These are phyloP conservation scores for Trissolcus basalis DNA, from an alignment of 1,140 invertebrate genomes.

Conservation along the genomic window DNA sequence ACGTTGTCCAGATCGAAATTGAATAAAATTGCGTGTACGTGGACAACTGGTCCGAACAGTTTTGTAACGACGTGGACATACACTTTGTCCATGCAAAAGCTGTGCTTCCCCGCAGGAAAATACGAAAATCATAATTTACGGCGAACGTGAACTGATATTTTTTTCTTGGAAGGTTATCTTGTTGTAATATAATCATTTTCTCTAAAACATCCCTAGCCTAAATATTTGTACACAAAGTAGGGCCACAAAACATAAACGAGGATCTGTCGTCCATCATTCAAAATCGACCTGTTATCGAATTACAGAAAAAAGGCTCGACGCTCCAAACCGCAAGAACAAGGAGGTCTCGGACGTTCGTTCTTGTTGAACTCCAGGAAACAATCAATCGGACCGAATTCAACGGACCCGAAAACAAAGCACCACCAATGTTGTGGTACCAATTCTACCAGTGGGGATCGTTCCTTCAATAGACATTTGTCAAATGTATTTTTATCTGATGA, in stretches of 20 bases:
- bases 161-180: background rate
- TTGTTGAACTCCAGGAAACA: conserved; percentile 41
- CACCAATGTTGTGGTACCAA: conserved; percentile 8
- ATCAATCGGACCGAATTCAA: conserved; percentile 26
- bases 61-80: conserved; percentile 6
- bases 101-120: no score
- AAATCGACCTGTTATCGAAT: conserved; percentile 42
- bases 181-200: conserved; percentile 26
- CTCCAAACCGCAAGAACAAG: conserved; percentile 34
- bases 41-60: conserved; percentile 23
- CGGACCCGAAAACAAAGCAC: conserved; percentile 19
- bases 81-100: background rate
- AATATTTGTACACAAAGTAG: conserved; percentile 46
- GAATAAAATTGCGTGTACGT: conserved; percentile 24
- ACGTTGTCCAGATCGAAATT: conserved; percentile 16
- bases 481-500: no score
- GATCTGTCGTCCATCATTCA: conserved; percentile 28
- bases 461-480: conserved; percentile 10
- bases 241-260: conserved; percentile 15
- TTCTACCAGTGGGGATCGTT: conserved; percentile 5
- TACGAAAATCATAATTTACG: background rate
- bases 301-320: conserved; percentile 26
- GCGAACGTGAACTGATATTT: background rate
- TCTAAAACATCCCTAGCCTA: conserved; percentile 7
- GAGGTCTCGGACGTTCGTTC: conserved; percentile 19